A percentile compares a stretch with the other conserved stretches of the same genome.
phyloP scores from a whole-genome alignment of 2,113 vertebrate species.

The Elachura formosa region DNA sequence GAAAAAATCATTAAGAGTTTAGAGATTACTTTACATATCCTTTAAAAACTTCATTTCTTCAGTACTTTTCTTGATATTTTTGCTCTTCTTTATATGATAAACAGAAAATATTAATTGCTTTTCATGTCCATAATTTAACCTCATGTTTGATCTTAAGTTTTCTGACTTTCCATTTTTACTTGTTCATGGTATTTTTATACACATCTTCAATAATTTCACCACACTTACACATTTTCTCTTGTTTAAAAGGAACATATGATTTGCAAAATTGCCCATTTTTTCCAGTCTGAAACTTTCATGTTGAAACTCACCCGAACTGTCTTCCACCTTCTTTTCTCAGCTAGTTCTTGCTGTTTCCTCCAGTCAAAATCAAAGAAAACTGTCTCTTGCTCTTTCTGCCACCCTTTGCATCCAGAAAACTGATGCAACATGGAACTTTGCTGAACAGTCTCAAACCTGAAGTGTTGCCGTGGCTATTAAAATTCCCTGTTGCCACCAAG shows the following conservation, averaged over 20 bases:
- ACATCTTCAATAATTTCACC: neutral
- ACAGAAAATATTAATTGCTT: neutral
- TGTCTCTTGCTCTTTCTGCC: neutral
- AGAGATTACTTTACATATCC: neutral
- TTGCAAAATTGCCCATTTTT: neutral
- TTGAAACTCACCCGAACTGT: neutral
- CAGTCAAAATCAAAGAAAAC: neutral
- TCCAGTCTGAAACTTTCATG: neutral
- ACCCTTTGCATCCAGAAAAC: neutral
- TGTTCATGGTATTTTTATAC: neutral
- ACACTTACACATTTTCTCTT: neutral
- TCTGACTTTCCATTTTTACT: neutral
- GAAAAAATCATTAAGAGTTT: neutral
- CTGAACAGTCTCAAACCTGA: neutral
- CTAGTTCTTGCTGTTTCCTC: neutral
- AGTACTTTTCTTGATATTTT: neutral
- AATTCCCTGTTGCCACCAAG: neutral
- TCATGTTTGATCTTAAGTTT: neutral
- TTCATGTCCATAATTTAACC: neutral
- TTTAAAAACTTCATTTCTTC: neutral
- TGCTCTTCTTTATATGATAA: neutral
- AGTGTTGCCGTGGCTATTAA: fast-evolving
- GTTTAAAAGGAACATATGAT: neutral
- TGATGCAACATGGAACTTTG: neutral
- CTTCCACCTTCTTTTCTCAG: neutral